phyloP scores from a whole-genome alignment of 2,797 vertebrate species.

The Leptatherina wallacei region DNA sequence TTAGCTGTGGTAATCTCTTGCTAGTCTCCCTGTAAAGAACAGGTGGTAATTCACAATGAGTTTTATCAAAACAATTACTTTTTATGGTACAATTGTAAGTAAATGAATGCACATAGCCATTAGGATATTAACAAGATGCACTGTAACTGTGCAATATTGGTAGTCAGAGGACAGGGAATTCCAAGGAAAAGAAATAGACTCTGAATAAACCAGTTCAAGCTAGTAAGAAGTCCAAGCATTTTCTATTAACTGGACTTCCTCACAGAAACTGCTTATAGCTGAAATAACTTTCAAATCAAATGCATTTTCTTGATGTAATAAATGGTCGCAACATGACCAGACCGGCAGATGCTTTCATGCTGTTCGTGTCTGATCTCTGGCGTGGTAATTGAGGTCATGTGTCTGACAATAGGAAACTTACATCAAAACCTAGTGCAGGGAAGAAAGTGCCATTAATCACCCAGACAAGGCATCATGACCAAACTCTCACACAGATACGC shows the following conservation, averaged over 20 bases:
- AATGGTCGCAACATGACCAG: conserved; percentile 18
- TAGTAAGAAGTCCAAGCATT: not conserved
- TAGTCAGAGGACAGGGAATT: not conserved
- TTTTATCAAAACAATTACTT: not conserved
- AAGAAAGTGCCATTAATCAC: conserved; percentile 73
- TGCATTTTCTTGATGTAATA: conserved; percentile 31
- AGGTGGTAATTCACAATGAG: too few relatives aligned
- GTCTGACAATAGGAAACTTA: conserved; percentile 70
- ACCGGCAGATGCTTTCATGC: conserved; percentile 23
- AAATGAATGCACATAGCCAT: too few relatives aligned
- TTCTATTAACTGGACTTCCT: not conserved
- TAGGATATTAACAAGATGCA: not conserved
- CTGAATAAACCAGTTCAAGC: not conserved
- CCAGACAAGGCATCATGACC: conserved; percentile 53
- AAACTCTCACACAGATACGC: conserved; percentile 23
- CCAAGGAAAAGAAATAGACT: not conserved
- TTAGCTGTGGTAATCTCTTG: too few relatives aligned
- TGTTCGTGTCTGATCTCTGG: conserved; percentile 58
- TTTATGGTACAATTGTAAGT: not conserved
- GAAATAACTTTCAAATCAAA: conserved; percentile 32
- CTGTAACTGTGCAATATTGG: not conserved
- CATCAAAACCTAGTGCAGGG: conserved; percentile 50
- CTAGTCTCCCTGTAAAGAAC: not conserved
- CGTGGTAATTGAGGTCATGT: conserved; percentile 72
- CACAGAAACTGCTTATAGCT: conserved; percentile 1